A percentile compares a stretch with the other conserved stretches of the same genome.
These are phyloP conservation scores for Harpegnathos saltator DNA, from an alignment of 1,140 invertebrate genomes.

Conservation along the genomic window DNA sequence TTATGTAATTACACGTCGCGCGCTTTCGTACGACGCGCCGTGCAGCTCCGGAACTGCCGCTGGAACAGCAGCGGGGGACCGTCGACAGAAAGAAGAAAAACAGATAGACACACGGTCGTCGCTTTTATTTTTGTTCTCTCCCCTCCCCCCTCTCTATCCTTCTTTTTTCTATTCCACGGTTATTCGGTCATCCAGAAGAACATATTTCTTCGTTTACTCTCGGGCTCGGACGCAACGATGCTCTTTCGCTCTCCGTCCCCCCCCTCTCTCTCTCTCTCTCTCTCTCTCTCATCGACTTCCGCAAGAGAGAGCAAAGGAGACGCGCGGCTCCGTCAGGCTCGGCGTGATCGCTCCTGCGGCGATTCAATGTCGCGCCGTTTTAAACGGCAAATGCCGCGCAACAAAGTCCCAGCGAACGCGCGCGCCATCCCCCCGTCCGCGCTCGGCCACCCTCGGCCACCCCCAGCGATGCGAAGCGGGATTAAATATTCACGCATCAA, in stretches of 20 bases:
- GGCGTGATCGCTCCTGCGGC: too few species aligned
- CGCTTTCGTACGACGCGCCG: slow-evolving; percentile 20
- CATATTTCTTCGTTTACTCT: slow-evolving; percentile 45
- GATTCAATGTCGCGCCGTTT: background rate
- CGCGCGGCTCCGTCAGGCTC: background rate
- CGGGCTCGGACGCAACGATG: background rate
- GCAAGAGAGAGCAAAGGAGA: slow-evolving; percentile 12
- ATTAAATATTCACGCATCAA: slow-evolving; percentile 50
- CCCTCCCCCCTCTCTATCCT: too few species aligned
- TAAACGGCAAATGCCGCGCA: slow-evolving; percentile 1
- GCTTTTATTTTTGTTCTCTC: too few species aligned
- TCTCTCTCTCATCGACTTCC: slow-evolving; percentile 43
- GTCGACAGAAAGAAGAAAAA: too few species aligned
- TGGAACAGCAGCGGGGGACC: too few species aligned
- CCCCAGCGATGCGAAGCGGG: slow-evolving; percentile 24
- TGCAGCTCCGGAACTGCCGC: too few species aligned
- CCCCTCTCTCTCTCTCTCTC: too few species aligned
- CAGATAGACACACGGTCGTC: background rate
- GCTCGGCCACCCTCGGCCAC: too few species aligned
- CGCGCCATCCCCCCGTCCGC: background rate
- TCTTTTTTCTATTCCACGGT: slow-evolving; percentile 58
- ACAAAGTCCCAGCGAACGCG: slow-evolving; percentile 1
- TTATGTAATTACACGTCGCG: slow-evolving; percentile 54
- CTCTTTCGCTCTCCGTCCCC: too few species aligned
- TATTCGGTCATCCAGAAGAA: slow-evolving; percentile 63